A percentile compares a stretch with the other conserved stretches of the same genome.
phyloP scores from a whole-genome alignment of 2,113 vertebrate genomes.

The Anhinga anhinga region DNA sequence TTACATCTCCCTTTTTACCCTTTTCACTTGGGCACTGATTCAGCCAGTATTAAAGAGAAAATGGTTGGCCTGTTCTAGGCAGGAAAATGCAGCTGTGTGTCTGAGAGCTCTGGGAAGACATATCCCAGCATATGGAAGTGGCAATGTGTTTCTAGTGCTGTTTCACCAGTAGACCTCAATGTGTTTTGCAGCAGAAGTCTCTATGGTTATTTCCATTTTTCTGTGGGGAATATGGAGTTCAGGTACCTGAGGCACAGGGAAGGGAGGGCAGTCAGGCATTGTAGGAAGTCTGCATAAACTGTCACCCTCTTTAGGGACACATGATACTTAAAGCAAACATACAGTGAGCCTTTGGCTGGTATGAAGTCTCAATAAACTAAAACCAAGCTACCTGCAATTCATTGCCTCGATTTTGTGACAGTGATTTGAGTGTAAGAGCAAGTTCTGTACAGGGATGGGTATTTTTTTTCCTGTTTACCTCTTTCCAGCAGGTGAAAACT shows the following conservation, averaged over 20 bases:
- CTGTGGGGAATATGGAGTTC: neutral
- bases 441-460: neutral
- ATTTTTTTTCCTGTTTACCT: neutral
- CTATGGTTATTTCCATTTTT: neutral
- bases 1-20: neutral
- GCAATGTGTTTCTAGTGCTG: neutral
- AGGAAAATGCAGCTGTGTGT: neutral
- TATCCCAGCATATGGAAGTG: neutral
- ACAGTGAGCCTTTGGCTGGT: neutral
- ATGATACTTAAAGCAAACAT: neutral
- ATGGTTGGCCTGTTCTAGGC: neutral
- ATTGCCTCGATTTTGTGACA: neutral
- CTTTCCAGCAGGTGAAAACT: neutral
- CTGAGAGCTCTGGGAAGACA: neutral
- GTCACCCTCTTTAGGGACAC: neutral
- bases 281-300: neutral
- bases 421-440: neutral
- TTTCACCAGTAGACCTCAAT: neutral
- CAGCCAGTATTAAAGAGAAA: neutral
- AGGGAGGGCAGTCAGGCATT: neutral
- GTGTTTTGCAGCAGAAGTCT: neutral
- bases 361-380: neutral
- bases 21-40: neutral
- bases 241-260: neutral
- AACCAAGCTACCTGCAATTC: neutral